Conservation (phyloP, 1,140 invertebrate genomes). For the Neodiprion pinetum region DNA sequence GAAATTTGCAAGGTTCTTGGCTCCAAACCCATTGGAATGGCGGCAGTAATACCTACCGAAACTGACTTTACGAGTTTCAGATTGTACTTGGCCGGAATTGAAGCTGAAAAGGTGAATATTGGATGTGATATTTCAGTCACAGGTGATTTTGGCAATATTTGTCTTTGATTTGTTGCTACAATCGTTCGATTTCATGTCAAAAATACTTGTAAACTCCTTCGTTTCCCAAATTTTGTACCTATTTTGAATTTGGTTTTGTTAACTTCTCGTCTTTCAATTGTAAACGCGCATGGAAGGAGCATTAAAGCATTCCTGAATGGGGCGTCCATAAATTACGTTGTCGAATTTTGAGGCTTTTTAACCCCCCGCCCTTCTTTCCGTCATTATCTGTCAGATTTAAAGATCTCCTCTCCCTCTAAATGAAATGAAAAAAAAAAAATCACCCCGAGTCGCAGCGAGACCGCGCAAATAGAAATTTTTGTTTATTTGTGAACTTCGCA, state of each 20-base stretch:
- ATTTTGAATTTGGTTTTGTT: neutral
- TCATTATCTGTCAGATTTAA: too few species aligned
- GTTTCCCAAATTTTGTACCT: too few species aligned
- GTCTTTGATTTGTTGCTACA: neutral
- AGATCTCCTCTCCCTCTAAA: too few species aligned
- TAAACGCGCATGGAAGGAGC: conserved; percentile 56
- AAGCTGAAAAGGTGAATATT: conserved; percentile 58
- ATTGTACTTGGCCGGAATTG: conserved; percentile 61
- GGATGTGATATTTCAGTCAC: neutral
- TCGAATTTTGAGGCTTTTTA: too few species aligned
- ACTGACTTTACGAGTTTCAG: conserved; percentile 62
- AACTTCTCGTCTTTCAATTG: neutral
- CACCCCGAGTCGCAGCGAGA: too few species aligned
- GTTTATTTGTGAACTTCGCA: too few species aligned
- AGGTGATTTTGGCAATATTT: neutral
- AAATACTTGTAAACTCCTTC: neutral
- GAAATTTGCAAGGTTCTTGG: conserved; percentile 42
- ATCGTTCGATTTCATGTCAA: neutral
- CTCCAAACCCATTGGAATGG: conserved; percentile 31
- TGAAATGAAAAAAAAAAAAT: too few species aligned
- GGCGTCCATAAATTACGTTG: too few species aligned
- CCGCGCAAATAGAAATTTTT: too few species aligned
- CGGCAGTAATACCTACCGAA: conserved; percentile 51
- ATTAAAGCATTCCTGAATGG: conserved; percentile 50
- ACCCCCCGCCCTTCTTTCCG: too few species aligned